Percentiles rank a stretch among this genome's conserved stretches.
phyloP scores from a whole-genome alignment of 1,140 invertebrate genomes.

The Nymphalis io region DNA sequence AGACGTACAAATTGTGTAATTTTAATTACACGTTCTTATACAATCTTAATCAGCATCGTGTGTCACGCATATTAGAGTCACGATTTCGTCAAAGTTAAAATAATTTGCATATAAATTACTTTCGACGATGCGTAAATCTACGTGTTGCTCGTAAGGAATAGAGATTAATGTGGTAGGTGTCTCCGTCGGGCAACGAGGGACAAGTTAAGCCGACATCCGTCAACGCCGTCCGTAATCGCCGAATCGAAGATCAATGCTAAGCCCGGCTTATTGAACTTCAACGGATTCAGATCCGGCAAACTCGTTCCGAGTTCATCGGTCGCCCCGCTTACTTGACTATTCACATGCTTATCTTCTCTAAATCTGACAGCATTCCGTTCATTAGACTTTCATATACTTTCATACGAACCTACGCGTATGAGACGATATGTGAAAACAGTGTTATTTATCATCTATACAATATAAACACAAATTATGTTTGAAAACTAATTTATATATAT shows the following conservation, averaged over 20 bases:
- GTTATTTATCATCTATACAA: neutral
- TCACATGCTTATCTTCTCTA: constrained; percentile 63
- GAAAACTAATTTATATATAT: no score
- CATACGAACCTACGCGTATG: constrained; percentile 35
- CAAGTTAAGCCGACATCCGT: constrained; percentile 79
- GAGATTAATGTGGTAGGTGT: constrained; percentile 77
- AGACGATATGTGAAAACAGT: constrained; percentile 10
- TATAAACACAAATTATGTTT: no score
- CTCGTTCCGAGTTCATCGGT: constrained; percentile 65
- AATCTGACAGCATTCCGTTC: constrained; percentile 71
- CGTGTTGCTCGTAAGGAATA: constrained; percentile 72
- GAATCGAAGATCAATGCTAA: constrained; percentile 77
- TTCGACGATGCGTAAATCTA: constrained; percentile 72
- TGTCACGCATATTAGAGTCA: constrained; percentile 61
- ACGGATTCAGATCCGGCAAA: constrained; percentile 62
- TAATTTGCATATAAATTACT: constrained; percentile 79
- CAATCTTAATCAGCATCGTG: constrained; percentile 29
- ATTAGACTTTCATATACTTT: constrained; percentile 55
- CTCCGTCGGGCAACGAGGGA: constrained; percentile 67
- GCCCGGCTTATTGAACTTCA: constrained; percentile 74
- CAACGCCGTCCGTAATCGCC: constrained; percentile 75
- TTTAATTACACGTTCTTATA: constrained; percentile 14
- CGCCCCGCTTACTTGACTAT: constrained; percentile 54
- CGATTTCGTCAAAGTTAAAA: constrained; percentile 68
- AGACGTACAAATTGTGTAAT: constrained; percentile 3